A percentile compares a stretch with the other conserved stretches of the same genome.
Evolutionary conservation across 2,797 vertebrate genomes (phyloP).

Genomic region (Thamnophis elegans): DNA sequence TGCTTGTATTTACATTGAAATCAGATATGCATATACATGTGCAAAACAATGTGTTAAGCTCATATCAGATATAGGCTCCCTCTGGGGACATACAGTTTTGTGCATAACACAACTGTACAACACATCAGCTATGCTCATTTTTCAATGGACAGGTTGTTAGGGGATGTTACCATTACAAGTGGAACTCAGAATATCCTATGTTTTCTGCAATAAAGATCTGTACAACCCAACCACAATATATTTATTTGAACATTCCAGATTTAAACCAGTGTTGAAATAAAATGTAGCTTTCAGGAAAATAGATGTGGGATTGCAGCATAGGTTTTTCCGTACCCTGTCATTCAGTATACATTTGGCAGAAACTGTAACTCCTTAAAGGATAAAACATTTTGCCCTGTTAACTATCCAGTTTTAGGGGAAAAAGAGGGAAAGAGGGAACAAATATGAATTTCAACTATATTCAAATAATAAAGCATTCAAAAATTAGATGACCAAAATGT

Average conservation of each 20-base stretch:
- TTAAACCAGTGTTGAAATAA: not conserved
- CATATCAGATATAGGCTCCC: too few relatives aligned
- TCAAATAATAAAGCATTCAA: slow-evolving; percentile 43
- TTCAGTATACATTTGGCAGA: not conserved
- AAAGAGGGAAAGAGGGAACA: not conserved
- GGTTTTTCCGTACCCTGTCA: not conserved
- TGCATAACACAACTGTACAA: not conserved
- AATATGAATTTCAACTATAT: slow-evolving; percentile 28
- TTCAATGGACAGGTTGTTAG: not conserved
- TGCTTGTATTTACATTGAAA: not conserved
- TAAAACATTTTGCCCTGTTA: slow-evolving; percentile 3
- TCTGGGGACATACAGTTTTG: not conserved
- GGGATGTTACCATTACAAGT: not conserved
- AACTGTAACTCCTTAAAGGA: not conserved
- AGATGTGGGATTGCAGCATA: not conserved
- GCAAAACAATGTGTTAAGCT: not conserved
- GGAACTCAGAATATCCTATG: not conserved
- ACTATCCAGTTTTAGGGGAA: rapidly evolving
- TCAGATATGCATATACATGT: not conserved
- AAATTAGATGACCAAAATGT: slow-evolving; percentile 19
- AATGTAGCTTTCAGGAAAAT: not conserved
- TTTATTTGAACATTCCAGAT: not conserved
- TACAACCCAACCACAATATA: not conserved
- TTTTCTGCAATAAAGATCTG: not conserved
- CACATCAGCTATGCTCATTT: not conserved